Evolutionary conservation across 2,888 invertebrate genomes (phyloP).

Genomic region (Prosapia bicincta): DNA sequence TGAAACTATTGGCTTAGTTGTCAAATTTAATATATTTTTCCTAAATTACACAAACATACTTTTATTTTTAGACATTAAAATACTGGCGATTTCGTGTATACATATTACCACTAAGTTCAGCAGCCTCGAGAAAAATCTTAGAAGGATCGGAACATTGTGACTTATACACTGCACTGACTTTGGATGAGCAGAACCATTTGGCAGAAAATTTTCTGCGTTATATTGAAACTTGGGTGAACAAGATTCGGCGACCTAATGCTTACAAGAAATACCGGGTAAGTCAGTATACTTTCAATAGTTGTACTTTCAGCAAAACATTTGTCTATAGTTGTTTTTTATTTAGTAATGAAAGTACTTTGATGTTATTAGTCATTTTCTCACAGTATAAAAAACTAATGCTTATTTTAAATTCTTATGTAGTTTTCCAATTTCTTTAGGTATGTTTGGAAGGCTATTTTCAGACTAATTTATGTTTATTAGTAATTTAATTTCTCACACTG

Average conservation of each 20-base stretch:
- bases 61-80: slow-evolving; percentile 63
- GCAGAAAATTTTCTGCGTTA: slow-evolving; percentile 74
- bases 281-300: slow-evolving; percentile 49
- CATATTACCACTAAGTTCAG: slow-evolving; percentile 76
- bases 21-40: too few species aligned
- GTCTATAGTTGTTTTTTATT: slow-evolving; percentile 4
- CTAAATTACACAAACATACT: not conserved
- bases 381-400: too few species aligned
- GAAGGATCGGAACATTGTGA: slow-evolving; percentile 75
- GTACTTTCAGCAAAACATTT: not conserved
- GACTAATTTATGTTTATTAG: too few species aligned
- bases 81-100: slow-evolving; percentile 92
- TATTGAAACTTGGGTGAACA: slow-evolving; percentile 83
- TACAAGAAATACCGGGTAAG: slow-evolving; percentile 64
- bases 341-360: too few species aligned
- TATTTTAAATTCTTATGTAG: too few species aligned
- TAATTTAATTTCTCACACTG: too few species aligned
- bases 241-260: slow-evolving; percentile 72
- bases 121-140: slow-evolving; percentile 69
- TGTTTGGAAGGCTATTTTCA: too few species aligned
- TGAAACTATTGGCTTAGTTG: too few species aligned
- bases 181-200: slow-evolving; percentile 56
- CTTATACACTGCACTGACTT: slow-evolving; percentile 68
- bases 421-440: too few species aligned
- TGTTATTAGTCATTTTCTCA: too few species aligned